Base-by-base conservation (phyloP, 2,113 vertebrate genomes). In the Pagrus major region DNA sequence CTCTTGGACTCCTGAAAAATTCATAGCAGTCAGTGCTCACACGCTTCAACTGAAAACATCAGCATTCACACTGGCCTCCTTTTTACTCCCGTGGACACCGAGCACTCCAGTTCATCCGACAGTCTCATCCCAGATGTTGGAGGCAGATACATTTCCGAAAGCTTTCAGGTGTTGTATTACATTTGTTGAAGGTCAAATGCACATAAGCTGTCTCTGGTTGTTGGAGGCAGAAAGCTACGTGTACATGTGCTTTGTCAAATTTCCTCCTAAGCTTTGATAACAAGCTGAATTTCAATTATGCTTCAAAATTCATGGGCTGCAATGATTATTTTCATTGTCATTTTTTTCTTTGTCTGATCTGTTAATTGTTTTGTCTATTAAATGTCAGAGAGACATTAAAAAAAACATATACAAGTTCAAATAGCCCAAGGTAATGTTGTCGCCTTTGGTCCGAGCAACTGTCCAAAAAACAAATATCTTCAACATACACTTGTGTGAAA, bases 1-100 rank as follows among this genome's bases (percentile, higher is more conserved):
- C 51, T 52, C 63, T 79, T 29, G 16, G 58, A 71, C 71, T 68
- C 59, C 42, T 85, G 51, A 84, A 88, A 78, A 58, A 86, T 85
- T 69, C 25, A 88, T 86, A 44, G 54, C 78, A 69, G 55, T 39
- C 76, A 55, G 42, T 27, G 47, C 68, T 55, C 56, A 59, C 52
- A 73, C 46, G 61, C 61, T 47, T 79, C 60, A 16, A 71, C 41
- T 9, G 20, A 46, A 25, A 46, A 29, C 31, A 35, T 39, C 39
- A 46, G 49, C 44, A 21, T 35, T 31, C 46, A 71, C 37, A 41
- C 37, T 37, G 52, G 52, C 49, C 66, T 60, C 55, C 49, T 68
- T 72, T 75, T 49, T 41, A 18, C 33, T 29, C 42, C 39, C 58
- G 35, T 49, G 46, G 18, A 31, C 51, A n/a, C 42, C 5, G 39